A percentile compares a stretch with the other conserved stretches of the same genome.
These are phyloP conservation scores for Nothoprocta perdicaria DNA, from an alignment of 2,113 vertebrate genomes.

Conservation along the genomic window DNA sequence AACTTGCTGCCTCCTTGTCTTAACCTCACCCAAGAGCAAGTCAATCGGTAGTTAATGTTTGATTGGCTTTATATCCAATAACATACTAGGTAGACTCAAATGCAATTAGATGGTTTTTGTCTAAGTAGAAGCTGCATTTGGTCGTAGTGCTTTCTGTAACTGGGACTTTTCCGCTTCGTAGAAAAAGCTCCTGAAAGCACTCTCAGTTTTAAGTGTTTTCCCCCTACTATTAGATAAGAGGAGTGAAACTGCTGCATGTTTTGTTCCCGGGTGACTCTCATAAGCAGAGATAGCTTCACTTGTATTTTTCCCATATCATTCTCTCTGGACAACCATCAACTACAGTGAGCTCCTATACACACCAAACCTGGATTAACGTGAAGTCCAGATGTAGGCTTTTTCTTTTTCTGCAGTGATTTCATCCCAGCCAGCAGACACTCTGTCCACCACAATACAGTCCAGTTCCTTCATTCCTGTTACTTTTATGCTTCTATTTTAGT, in stretches of 20 bases:
- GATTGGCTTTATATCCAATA: neutral
- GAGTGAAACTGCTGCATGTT: neutral
- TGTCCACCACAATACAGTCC: neutral
- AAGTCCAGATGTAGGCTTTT: neutral
- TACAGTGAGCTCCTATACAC: neutral
- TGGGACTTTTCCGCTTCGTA: neutral
- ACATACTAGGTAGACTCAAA: neutral
- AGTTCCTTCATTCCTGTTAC: neutral
- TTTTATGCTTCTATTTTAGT: neutral
- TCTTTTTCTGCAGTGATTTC: slow-evolving; percentile 2
- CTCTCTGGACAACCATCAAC: neutral
- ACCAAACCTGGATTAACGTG: neutral
- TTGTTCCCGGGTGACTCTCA: neutral
- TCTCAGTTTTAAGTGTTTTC: neutral
- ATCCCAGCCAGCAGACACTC: neutral
- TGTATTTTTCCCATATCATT: neutral
- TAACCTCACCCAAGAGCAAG: neutral
- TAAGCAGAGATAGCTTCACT: neutral
- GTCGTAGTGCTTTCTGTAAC: neutral
- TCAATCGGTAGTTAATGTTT: neutral
- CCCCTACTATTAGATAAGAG: neutral
- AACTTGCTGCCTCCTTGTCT: slow-evolving; percentile 6
- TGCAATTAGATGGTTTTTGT: neutral
- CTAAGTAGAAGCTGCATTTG: neutral
- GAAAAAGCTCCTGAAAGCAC: neutral